Evolutionary conservation across 2,797 vertebrate genomes (phyloP), one percentile per base, ranked within the genome.

Genomic region (Fistularia tabacaria): DNA sequence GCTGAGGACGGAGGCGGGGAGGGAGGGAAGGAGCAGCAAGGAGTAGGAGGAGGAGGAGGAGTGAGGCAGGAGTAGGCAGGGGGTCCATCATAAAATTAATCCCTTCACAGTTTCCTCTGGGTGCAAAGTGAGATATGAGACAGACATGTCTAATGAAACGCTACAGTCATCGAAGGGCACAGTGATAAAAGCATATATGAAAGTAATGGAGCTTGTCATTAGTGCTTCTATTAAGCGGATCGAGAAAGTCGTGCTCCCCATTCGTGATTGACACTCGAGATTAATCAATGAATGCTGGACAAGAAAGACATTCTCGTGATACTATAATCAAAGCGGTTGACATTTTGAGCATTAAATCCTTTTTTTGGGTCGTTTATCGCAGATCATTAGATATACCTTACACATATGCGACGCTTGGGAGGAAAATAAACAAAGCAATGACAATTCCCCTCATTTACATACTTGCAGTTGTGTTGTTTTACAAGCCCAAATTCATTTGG

Each of bases 111-210:
- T 89, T 87, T 87, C 79, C 85, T 86, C 82, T 77, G 80, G 66
- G 82, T 85, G 85, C 82, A 88, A 88, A 89, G 83, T 86, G 82
- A 90, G 87, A 90, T 90, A 89, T 86, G 87, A 86, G 76, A 65
- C 76, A 87, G 81, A 85, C 84, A 83, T 76, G 77, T 82, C 79
- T 83, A 86, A 89, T 88, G 85, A 86, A 86, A 85, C 64, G 71
- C 67, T 76, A 74, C 84, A 82, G 82, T 88, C 85, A 84, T 85
- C 81, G 81, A 77, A 87, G 86, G 76, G 74, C 78, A 72, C 38
- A 54, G 77, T 45, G 84, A 85, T 86, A 87, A 88, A 81, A 76
- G 81, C 74, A 59, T 60, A 74, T 71, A 84, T 80, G 84, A 78
- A 86, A 81, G 81, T 84, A 84, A 86, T 84, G 77, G 79, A 73